Base-by-base conservation (phyloP, 2,797 vertebrate species). In the Hoplostethus mediterraneus region DNA sequence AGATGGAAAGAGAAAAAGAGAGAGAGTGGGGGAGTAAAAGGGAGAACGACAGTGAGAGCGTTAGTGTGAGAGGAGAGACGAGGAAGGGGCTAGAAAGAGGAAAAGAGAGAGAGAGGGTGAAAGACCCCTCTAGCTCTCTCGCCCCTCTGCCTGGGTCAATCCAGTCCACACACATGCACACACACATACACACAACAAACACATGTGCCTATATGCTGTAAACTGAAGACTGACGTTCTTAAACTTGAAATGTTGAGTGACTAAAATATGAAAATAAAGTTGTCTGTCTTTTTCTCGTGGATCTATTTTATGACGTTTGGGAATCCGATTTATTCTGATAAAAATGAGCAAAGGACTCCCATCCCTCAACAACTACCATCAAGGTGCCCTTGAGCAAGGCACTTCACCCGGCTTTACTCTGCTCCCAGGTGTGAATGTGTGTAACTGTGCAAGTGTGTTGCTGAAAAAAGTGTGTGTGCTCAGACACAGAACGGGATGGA, bases 21-120 rank as follows among this genome's bases (percentile, higher is more conserved):
- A 65, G 25, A 0, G 0, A 28, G 33, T 16, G 28, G 3, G 14
- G 31, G 48, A 55, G 33, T 42, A 33, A 54, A 31, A 56, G 67
- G 63, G 48, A 51, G n/a, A n/a, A n/a, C n/a, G 30, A 61, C 55
- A 71, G 65, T 30, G 55, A 70, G 59, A 51, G 55, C 71, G 53
- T 30, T 38, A 53, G 25, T 16, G 14, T 63, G 64, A 16, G n/a
- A 44, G 63, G 48, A 51, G 3, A 38, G 17, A 17, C 6, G 55
- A 17, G 13, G 59, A 73, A 1, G 55, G 44, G 47, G 51, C 17
- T 56, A 12, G 44, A 73, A 6, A 45, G 12, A 31, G 12, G 17
- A 5, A 69, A 51, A 60, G 14, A 68, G 70, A 73, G 72, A 69
- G 49, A 47, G 28, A 68, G 55, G 75, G 53, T 78, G 45, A 79